Evolutionary conservation across 1,140 invertebrate species (phyloP), one percentile per base, ranked within the genome.

Genomic region (Drosophila elegans): DNA sequence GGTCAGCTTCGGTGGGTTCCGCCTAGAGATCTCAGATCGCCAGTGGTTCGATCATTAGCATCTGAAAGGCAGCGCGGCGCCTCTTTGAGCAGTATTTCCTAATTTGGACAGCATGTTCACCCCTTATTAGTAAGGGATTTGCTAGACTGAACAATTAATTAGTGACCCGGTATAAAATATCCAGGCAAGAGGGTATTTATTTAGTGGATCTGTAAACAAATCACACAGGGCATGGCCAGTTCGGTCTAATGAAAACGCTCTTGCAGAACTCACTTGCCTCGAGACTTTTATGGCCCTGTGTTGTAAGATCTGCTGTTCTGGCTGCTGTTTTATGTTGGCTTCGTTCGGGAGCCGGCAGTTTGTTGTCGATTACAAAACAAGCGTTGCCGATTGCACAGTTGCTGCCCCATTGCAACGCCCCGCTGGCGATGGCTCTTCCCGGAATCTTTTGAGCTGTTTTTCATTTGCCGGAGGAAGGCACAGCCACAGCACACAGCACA

Each of bases 311-410:
- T 68, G 48, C 39, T 39, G 25, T 44, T 77, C 51, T 41, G 61
- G 62, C 59, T 78, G 67, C 66, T 79, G 75, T 63, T 83, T 88
- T 82, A 64, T 82, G 79, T 75, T 86, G 67, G 39, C 46, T 62
- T 21, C 39, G 44, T 46, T 66, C 10, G 34, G 48, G 4, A 36
- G 49, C 49, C 64, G 25, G 66, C 75, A 32, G 78, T 36, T 46
- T 86, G 78, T 73, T 82, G 57, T 75, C 68, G 78, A 86, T 86
- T 86, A 86, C 82, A 72, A 77, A 86, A 78, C 74, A 86, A 81
- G 64, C 76, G 64, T 66, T 82, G 79, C 79, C 74, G 53, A 54
- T 62, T 75, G 75, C 78, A 79, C 55, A 41, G 67, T 51, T 67
- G 57, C 38, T 66, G 69, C 42, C 13, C 11, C 49, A 34, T 25